These are phyloP conservation scores for Macrostomum lignano DNA, from an alignment of 1,140 invertebrate species.

Conservation along the genomic window DNA sequence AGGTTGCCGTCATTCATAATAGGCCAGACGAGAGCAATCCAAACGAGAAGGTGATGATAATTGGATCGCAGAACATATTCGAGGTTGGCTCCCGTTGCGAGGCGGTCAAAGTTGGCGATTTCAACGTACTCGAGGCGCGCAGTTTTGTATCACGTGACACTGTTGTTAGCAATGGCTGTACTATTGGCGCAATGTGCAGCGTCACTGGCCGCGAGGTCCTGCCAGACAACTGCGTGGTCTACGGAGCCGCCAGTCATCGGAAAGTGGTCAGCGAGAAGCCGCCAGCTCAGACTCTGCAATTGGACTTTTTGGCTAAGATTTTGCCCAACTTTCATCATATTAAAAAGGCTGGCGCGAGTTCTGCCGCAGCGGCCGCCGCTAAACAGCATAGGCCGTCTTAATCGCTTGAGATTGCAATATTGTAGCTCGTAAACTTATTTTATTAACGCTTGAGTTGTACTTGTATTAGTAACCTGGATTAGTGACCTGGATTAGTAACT, in stretches of 20 bases:
- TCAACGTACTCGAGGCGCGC: conserved; percentile 53
- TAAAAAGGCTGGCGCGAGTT: conserved; percentile 33
- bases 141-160: conserved; percentile 48
- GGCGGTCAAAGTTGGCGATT: conserved; percentile 55
- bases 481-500: too few relatives aligned
- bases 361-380: too few relatives aligned
- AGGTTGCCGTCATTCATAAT: conserved; percentile 53
- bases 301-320: conserved; percentile 64
- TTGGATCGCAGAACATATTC: conserved; percentile 79
- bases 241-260: conserved; percentile 42
- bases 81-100: conserved; percentile 41
- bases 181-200: conserved; percentile 56
- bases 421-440: too few relatives aligned
- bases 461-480: too few relatives aligned
- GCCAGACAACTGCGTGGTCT: conserved; percentile 62
- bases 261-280: conserved; percentile 58
- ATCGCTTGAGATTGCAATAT: too few relatives aligned
- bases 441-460: too few relatives aligned
- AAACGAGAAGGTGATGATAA: conserved; percentile 36
- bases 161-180: conserved; percentile 57
- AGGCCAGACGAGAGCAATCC: conserved; percentile 6
- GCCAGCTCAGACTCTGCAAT: conserved; percentile 50
- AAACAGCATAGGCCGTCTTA: too few relatives aligned
- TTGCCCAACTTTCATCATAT: conserved; percentile 73
- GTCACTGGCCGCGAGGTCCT: conserved; percentile 36